Evolutionary conservation across 2,888 invertebrate genomes (phyloP).

Genomic region (Agrilus cyanescens): DNA sequence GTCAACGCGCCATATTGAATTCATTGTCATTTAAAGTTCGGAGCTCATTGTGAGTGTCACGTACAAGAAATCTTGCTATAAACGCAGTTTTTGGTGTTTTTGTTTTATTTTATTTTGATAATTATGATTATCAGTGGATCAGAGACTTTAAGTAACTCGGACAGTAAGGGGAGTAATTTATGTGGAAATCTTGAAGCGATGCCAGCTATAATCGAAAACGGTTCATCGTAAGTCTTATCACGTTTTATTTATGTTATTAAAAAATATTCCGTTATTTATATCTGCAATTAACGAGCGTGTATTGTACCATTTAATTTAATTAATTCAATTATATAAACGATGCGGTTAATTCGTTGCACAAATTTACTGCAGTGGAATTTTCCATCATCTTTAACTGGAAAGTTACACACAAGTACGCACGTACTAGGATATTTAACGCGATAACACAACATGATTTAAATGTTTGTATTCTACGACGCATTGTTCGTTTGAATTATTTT

Average conservation of each 20-base stretch:
- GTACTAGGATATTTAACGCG: no score
- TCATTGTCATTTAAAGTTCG: no score
- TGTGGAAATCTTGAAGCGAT: conserved; percentile 32
- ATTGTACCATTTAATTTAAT: no score
- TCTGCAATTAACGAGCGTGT: neutral
- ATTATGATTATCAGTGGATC: conserved; percentile 38
- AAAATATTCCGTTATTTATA: neutral
- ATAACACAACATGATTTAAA: no score
- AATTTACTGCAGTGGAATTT: neutral
- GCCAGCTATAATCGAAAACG: conserved; percentile 34
- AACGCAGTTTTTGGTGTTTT: neutral
- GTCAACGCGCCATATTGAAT: no score
- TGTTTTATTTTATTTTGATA: conserved; percentile 8
- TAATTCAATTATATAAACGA: no score
- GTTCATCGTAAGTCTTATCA: conserved; percentile 31
- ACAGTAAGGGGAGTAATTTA: conserved; percentile 28
- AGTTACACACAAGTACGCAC: no score
- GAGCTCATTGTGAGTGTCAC: no score
- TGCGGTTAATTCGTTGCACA: neutral
- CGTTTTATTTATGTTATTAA: conserved; percentile 1
- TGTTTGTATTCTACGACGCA: no score
- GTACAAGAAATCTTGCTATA: conserved; percentile 1
- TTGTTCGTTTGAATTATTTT: no score
- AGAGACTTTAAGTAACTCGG: conserved; percentile 30
- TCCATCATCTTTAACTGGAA: neutral